These are phyloP conservation scores for Rhodophaea formosa DNA, from an alignment of 2,888 invertebrate genomes.

Conservation along the genomic window DNA sequence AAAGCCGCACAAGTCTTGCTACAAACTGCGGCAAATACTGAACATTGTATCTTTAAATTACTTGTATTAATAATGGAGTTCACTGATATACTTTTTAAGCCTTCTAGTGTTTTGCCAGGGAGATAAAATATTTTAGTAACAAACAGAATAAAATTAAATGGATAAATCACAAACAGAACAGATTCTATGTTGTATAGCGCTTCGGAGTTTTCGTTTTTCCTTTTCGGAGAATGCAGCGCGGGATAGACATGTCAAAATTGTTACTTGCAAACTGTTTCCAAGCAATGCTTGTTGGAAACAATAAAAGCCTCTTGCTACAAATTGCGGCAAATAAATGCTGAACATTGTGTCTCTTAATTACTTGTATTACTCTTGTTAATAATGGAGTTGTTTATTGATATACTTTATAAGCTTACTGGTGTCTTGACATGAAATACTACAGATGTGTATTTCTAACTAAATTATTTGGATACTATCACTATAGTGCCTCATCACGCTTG, in stretches of 20 bases:
- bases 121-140: not conserved
- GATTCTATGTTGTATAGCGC: slow-evolving; percentile 6
- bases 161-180: too few species aligned
- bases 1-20: not conserved
- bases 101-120: not conserved
- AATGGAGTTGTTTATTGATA: too few species aligned
- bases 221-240: slow-evolving; percentile 2
- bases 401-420: too few species aligned
- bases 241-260: slow-evolving; percentile 18
- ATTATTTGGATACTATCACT: too few species aligned
- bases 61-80: not conserved
- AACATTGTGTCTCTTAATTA: not conserved
- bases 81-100: too few species aligned
- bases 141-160: too few species aligned
- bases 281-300: slow-evolving; percentile 6
- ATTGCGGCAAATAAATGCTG: not conserved
- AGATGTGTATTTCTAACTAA: too few species aligned
- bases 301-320: not conserved
- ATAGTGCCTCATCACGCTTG: too few species aligned
- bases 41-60: not conserved
- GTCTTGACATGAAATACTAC: too few species aligned
- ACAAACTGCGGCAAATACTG: too few species aligned
- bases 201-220: not conserved
- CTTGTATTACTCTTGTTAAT: too few species aligned
- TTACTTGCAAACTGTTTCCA: slow-evolving; percentile 16